Percentiles rank a stretch among this genome's conserved stretches.
phyloP scores from a whole-genome alignment of 2,113 vertebrate genomes.

The Anas platyrhynchos region DNA sequence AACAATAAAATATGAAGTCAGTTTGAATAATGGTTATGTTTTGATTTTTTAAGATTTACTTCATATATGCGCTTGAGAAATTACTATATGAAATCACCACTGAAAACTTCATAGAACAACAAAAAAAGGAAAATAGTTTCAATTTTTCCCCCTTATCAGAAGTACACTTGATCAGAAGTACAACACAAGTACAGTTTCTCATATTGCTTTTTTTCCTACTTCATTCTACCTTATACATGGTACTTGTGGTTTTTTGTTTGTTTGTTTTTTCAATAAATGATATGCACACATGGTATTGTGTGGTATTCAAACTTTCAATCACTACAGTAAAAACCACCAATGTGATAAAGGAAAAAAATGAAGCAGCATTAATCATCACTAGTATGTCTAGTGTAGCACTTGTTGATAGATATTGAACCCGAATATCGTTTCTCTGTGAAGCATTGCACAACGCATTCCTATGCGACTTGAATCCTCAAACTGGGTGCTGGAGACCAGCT shows the following conservation, averaged over 20 bases:
- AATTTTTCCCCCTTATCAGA: not conserved
- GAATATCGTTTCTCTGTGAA: not conserved
- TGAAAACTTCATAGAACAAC: not conserved
- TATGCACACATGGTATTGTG: not conserved
- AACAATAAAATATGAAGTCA: not conserved
- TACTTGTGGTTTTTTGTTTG: not conserved
- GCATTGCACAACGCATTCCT: not conserved
- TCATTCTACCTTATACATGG: not conserved
- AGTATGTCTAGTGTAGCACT: not conserved
- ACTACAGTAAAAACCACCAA: not conserved
- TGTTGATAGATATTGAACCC: not conserved
- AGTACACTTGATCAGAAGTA: not conserved
- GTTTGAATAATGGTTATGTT: not conserved
- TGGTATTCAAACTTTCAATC: not conserved
- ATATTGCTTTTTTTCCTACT: not conserved
- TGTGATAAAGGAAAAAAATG: not conserved
- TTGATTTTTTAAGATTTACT: not conserved
- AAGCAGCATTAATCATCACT: not conserved
- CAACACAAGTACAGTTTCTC: not conserved
- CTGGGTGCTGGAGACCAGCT: not conserved
- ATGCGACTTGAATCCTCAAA: not conserved
- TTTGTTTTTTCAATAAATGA: not conserved
- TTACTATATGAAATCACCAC: not conserved
- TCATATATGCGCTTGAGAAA: not conserved
- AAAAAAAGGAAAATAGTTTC: not conserved